Percentiles rank a stretch among this genome's conserved stretches.
Conservation (phyloP, 2,113 vertebrate genomes). For the Tragelaphus scriptus region DNA sequence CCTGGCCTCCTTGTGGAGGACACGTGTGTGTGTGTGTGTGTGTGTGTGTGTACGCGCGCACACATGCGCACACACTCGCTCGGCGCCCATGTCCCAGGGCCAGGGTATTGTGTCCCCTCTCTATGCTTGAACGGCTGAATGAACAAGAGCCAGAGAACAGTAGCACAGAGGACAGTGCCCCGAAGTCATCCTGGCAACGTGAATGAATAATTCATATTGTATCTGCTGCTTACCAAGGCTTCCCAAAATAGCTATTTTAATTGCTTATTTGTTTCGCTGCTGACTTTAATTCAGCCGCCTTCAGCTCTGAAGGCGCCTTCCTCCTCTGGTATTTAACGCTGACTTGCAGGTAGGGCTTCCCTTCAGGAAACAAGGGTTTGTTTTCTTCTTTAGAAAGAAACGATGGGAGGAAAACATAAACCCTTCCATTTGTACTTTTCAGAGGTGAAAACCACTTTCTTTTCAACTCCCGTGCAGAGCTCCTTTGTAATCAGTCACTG, state of each 20-base stretch:
- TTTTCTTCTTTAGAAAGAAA: constrained; percentile 33
- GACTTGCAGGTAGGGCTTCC: constrained; percentile 34
- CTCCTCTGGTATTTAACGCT: background rate
- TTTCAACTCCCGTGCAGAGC: background rate
- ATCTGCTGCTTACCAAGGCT: constrained; percentile 52
- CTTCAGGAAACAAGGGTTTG: background rate
- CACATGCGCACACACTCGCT: accelerated
- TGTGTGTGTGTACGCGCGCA: background rate
- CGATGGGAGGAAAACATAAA: background rate
- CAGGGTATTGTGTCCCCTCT: constrained; percentile 43
- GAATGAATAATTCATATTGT: constrained; percentile 71
- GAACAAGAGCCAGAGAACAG: constrained; percentile 36
- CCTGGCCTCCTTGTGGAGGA: constrained; percentile 37
- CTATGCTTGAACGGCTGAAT: constrained; percentile 40
- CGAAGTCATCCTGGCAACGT: constrained; percentile 38
- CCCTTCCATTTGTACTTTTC: background rate
- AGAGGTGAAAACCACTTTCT: background rate
- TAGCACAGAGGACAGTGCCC: constrained; percentile 40
- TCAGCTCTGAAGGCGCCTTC: background rate
- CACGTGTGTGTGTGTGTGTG: background rate
- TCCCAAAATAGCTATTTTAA: constrained; percentile 67
- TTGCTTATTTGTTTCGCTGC: constrained; percentile 38
- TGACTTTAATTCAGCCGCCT: constrained; percentile 27
- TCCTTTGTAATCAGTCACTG: background rate
- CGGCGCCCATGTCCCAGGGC: background rate